Conservation (phyloP, 2,113 vertebrate genomes). For the Oriolus oriolus region DNA sequence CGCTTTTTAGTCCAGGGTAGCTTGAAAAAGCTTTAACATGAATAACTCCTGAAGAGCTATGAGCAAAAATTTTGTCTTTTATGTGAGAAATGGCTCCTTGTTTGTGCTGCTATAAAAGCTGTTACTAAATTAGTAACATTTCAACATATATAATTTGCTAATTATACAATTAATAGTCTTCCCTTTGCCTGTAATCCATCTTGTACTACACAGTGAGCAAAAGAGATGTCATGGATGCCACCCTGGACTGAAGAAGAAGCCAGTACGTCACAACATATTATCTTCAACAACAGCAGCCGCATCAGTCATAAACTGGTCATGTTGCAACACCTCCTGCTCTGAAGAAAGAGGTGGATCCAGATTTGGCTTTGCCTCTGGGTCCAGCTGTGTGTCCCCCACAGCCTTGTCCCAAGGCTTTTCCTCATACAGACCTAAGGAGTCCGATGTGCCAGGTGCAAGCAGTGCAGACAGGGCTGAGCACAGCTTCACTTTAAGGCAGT, state of each 20-base stretch:
- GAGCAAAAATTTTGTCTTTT: neutral
- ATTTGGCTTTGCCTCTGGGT: neutral
- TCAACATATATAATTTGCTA: slow-evolving; percentile 1
- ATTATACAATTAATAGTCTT: slow-evolving; percentile 24
- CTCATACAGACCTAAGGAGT: neutral
- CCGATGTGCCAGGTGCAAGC: rapidly evolving
- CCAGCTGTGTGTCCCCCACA: neutral
- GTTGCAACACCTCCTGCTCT: neutral
- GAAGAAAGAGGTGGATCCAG: neutral
- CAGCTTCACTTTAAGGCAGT: rapidly evolving
- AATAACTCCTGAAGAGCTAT: neutral
- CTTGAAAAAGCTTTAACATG: neutral
- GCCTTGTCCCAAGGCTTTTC: neutral
- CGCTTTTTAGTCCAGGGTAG: neutral
- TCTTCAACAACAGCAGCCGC: neutral
- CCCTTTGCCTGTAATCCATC: slow-evolving; percentile 24
- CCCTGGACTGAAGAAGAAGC: neutral
- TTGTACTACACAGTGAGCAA: slow-evolving; percentile 18
- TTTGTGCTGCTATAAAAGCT: neutral
- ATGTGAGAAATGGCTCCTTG: neutral
- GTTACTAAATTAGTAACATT: neutral
- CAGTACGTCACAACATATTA: neutral
- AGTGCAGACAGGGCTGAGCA: neutral
- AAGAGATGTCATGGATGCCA: neutral
- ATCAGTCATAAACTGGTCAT: neutral